A percentile compares a stretch with the other conserved stretches of the same genome.
These are phyloP conservation scores for Bathynomus jamesi DNA, from an alignment of 1,140 invertebrate species.

Conservation along the genomic window DNA sequence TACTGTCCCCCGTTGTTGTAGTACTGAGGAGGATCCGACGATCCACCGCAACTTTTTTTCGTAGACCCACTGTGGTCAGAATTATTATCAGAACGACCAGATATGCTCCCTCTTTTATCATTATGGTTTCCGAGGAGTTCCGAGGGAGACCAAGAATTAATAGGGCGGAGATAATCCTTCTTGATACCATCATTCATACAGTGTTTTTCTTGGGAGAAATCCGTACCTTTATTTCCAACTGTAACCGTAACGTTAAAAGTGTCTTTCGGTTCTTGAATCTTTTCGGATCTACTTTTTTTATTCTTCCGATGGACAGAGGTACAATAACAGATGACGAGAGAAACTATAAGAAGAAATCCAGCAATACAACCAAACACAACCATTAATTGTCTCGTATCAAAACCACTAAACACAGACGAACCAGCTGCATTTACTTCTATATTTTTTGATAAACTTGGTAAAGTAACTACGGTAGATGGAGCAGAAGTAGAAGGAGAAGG, in stretches of 20 bases:
- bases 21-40: slow-evolving; percentile 25
- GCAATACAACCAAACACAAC: slow-evolving; percentile 25
- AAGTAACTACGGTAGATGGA: slow-evolving; percentile 17
- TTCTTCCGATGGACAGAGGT: slow-evolving; percentile 14
- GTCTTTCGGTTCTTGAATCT: slow-evolving; percentile 16
- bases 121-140: slow-evolving; percentile 28
- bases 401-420: slow-evolving; percentile 12
- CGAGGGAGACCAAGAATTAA: slow-evolving; percentile 36
- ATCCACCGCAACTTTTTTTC: slow-evolving; percentile 34
- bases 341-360: slow-evolving; percentile 20
- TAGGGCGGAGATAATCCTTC: slow-evolving; percentile 34
- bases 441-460: no score
- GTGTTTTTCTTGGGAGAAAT: slow-evolving; percentile 18
- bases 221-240: slow-evolving; percentile 14
- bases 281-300: slow-evolving; percentile 17
- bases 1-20: slow-evolving; percentile 17
- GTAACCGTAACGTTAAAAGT: slow-evolving; percentile 22
- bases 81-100: slow-evolving; percentile 26
- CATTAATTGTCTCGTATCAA: slow-evolving; percentile 19
- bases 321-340: slow-evolving; percentile 17
- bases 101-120: slow-evolving; percentile 30
- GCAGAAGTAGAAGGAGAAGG: slow-evolving; percentile 39
- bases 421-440: no score
- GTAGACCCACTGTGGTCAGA: slow-evolving; percentile 33
- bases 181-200: slow-evolving; percentile 30